Evolutionary conservation across 1,140 invertebrate genomes (phyloP), one percentile per base, ranked within the genome.

Genomic region (Reticulitermes speratus): DNA sequence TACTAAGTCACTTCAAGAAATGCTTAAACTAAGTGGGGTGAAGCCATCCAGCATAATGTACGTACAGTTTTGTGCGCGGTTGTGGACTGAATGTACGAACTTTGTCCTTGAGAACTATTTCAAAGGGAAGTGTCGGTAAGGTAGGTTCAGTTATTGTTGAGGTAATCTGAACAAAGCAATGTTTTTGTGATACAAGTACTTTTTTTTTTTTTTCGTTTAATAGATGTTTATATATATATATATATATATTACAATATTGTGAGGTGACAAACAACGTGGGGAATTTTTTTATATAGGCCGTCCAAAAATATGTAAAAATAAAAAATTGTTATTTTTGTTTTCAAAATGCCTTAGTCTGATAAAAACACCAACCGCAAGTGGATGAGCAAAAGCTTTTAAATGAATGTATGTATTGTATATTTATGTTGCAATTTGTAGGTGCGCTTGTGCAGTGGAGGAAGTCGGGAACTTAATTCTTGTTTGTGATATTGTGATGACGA

Each of bases 301-400:
- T 75, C 65, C 65, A 75, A 1, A 65, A 65, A 75, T 8, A 16
- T 14, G n/a, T 8, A 9, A 30, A 30, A 75, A 30, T 8, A 30
- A 75, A 75, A 75, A 75, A 75, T 75, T 75, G 65, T 75, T 75
- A 75, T 75, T 75, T 75, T 75, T 75, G 65, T 75, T 75, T 75
- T 75, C 25, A 75, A 75, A 75, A 75, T 75, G 65, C 65, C 65
- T 75, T 75, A 75, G 65, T 75, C 65, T 75, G 65, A 75, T 75
- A 75, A 69, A 69, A 69, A 69, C 65, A 75, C 65, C 65, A 75
- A 75, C 65, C 30, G 65, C 65, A 75, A 75, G 65, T 75, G 65
- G 65, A 25, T 75, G 65, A 75, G n/a, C n/a, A 25, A 75, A 75
- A 30, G 65, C 65, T 75, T 75, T 75, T 75, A 75, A 75, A 75